Conservation (phyloP, 2,113 vertebrate species). For the Raphicerus campestris region DNA sequence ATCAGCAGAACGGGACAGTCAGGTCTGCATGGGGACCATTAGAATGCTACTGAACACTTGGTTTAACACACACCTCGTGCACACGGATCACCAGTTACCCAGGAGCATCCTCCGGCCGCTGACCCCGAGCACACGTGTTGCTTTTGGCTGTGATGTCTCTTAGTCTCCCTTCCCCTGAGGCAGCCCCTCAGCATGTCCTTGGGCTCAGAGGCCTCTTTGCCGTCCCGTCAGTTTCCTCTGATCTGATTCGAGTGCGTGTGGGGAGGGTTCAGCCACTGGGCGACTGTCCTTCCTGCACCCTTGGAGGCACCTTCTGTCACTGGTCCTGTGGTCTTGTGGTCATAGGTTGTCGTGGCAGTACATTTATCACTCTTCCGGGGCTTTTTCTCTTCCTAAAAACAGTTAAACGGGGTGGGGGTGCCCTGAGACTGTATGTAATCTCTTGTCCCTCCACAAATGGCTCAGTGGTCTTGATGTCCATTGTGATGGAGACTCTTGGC, state of each 20-base stretch:
- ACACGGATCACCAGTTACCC: neutral
- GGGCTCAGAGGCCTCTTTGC: neutral
- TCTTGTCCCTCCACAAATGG: neutral
- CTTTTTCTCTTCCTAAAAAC: neutral
- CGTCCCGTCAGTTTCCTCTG: neutral
- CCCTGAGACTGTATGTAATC: rapidly evolving
- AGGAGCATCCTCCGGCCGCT: neutral
- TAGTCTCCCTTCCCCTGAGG: rapidly evolving
- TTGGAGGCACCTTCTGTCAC: no score
- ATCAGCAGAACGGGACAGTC: no score
- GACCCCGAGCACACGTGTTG: neutral
- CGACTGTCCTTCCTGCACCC: neutral
- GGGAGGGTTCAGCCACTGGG: rapidly evolving
- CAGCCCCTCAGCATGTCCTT: neutral
- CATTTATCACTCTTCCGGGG: no score
- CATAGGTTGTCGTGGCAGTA: rapidly evolving
- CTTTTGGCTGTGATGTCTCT: neutral
- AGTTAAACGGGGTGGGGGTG: neutral
- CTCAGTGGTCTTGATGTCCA: neutral
- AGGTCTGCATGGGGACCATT: neutral
- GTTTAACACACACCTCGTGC: rapidly evolving
- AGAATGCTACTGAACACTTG: rapidly evolving
- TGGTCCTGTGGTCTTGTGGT: neutral
- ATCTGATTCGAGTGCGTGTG: rapidly evolving
- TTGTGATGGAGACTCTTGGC: neutral